Base-by-base conservation (phyloP, 2,797 vertebrate species). In the Smutsia gigantea region DNA sequence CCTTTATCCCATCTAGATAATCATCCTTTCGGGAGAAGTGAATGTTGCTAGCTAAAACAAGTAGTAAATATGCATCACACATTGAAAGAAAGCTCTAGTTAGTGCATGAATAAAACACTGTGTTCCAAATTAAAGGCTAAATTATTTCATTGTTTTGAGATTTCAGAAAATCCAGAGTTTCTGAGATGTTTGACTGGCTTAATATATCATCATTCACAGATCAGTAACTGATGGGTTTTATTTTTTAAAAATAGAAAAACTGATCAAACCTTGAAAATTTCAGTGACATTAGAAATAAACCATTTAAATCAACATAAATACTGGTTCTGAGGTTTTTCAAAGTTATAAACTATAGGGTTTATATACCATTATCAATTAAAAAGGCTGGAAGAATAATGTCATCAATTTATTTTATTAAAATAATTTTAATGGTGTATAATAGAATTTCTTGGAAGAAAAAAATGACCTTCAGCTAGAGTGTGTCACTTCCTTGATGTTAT, bases 61-160 rank as follows among this genome's bases (percentile, higher is more conserved):
- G 34, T 34, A 71, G 7, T 92, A 94, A 75, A 13, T 95, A 39
- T 37, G 18, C 5, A 57, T 72, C 4, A 11, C 2, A 55, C 39
- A 51, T 7, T 37, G 29, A 96, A 49, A 2, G n/a, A 89, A 93
- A 71, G 29, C 71, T 90, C 74, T 64, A 39, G 8, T 84, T 96
- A 84, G n/a, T 87, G 51, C 0, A 12, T 10, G 39, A 34, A 89
- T 88, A 63, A 51, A 77, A 85, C 74, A 37, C 23, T 6, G 53
- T 74, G 51, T 86, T 39, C 4, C 7, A 91, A 74, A 72, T 74
- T 93, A 95, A 96, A 97, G 4, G 17, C 68, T 83, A 93, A 95
- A 96, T 90, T 8, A 46, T 78, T 88, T 96, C 93, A 27, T 77
- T 97, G 34, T 34, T 85, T 17, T 61, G 66, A 91, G 94, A 96